Conservation (phyloP, 2,113 vertebrate genomes). For the Lophotis ruficrista region DNA sequence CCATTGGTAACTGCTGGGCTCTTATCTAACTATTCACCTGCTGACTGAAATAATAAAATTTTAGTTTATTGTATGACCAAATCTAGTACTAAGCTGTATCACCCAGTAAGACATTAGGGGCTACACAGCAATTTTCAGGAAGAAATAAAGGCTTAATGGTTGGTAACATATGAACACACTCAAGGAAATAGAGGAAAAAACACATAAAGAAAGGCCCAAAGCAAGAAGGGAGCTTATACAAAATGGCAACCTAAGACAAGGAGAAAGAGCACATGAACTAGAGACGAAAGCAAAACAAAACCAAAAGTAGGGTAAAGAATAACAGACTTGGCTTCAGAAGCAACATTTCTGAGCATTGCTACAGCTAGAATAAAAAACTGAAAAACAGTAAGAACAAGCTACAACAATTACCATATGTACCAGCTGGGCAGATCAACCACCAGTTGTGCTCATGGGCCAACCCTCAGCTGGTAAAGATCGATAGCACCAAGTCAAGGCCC, state of each 20-base stretch:
- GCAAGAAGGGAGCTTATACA: rapidly evolving
- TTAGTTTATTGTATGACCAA: neutral
- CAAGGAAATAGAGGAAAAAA: neutral
- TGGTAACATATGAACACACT: neutral
- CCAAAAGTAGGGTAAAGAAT: neutral
- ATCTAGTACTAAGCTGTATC: neutral
- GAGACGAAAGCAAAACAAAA: neutral
- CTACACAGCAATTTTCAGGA: neutral
- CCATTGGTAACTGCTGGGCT: neutral
- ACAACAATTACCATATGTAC: neutral
- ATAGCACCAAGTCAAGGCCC: rapidly evolving
- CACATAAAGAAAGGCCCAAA: neutral
- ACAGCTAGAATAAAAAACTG: neutral
- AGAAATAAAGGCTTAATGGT: neutral
- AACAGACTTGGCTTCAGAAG: rapidly evolving
- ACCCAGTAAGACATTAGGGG: neutral
- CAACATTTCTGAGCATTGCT: neutral
- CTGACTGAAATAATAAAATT: neutral
- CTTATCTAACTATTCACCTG: neutral
- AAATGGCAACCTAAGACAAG: neutral
- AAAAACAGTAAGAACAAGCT: neutral
- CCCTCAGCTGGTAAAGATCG: neutral
- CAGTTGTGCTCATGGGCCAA: neutral
- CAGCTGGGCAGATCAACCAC: neutral
- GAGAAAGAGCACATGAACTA: neutral